Evolutionary conservation across 2,797 vertebrate genomes (phyloP).

Genomic region (Clarias platycephalus): DNA sequence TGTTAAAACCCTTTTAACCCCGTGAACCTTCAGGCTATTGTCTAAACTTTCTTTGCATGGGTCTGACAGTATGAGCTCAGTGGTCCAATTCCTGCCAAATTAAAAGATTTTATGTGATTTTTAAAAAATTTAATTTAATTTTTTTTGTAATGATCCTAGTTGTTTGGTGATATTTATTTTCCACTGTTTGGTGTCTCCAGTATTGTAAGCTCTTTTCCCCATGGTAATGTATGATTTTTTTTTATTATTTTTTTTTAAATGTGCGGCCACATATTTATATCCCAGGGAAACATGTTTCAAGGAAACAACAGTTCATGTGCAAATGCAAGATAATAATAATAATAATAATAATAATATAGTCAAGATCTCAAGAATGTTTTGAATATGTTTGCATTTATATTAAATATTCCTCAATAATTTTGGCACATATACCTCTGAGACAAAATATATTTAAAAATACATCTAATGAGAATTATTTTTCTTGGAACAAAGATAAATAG

Average conservation of each 20-base stretch:
- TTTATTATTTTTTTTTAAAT: too few relatives aligned
- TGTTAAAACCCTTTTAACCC: not conserved
- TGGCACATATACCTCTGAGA: not conserved
- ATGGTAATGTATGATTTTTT: not conserved
- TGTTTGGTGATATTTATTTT: not conserved
- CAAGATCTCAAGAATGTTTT: not conserved
- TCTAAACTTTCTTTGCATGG: not conserved
- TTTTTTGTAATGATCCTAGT: not conserved
- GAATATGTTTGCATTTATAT: constrained; percentile 8
- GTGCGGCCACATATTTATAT: constrained; percentile 20
- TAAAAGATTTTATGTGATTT: not conserved
- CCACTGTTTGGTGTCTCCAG: not conserved
- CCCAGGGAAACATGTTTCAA: constrained; percentile 12
- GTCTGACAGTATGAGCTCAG: not conserved
- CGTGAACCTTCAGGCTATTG: not conserved
- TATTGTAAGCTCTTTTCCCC: not conserved
- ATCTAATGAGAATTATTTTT: constrained; percentile 3
- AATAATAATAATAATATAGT: not conserved
- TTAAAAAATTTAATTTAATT: not conserved
- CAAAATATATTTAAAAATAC: not conserved
- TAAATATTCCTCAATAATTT: constrained; percentile 14
- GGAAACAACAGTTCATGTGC: not conserved
- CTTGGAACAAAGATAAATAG: not conserved
- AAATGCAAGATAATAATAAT: constrained; percentile 8
- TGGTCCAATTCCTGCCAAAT: not conserved